These are phyloP conservation scores for Sarcophaga carnaria DNA, from an alignment of 2,888 invertebrate species.

Conservation along the genomic window DNA sequence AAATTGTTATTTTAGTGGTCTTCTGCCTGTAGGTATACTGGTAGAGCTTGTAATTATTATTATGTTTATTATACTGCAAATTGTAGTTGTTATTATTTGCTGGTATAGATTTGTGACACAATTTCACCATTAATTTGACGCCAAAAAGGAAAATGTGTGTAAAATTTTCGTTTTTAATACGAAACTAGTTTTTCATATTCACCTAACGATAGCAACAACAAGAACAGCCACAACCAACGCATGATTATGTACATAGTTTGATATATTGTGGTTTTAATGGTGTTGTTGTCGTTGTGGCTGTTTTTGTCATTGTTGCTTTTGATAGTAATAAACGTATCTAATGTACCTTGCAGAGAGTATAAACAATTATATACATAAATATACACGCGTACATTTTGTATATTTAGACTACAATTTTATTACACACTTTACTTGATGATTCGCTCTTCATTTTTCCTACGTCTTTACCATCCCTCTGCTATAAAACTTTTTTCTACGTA, in stretches of 20 bases:
- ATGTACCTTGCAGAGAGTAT: constrained; percentile 27
- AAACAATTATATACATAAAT: not conserved
- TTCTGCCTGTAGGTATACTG: not conserved
- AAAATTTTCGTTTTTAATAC: constrained; percentile 35
- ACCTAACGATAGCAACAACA: constrained; percentile 15
- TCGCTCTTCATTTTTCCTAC: not conserved
- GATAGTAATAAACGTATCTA: constrained; percentile 31
- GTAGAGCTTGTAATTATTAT: constrained; percentile 16
- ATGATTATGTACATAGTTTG: constrained; percentile 25
- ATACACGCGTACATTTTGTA: not conserved
- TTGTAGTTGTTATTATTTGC: constrained; percentile 25
- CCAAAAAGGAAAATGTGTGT: constrained; percentile 61
- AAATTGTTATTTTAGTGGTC: not conserved
- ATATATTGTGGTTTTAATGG: constrained; percentile 14
- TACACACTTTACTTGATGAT: constrained; percentile 7
- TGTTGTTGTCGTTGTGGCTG: not conserved
- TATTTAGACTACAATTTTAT: constrained; percentile 3
- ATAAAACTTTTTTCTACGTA: not conserved
- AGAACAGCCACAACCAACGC: constrained; percentile 35
- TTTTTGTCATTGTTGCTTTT: not conserved
- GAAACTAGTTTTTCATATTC: constrained; percentile 65
- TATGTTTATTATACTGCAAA: not conserved
- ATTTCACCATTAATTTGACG: constrained; percentile 68
- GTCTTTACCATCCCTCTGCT: not conserved
- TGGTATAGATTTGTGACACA: constrained; percentile 66